Percentiles rank a stretch among this genome's conserved stretches.
phyloP scores from a whole-genome alignment of 2,888 invertebrate genomes.

The Hemistola chrysoprasaria region DNA sequence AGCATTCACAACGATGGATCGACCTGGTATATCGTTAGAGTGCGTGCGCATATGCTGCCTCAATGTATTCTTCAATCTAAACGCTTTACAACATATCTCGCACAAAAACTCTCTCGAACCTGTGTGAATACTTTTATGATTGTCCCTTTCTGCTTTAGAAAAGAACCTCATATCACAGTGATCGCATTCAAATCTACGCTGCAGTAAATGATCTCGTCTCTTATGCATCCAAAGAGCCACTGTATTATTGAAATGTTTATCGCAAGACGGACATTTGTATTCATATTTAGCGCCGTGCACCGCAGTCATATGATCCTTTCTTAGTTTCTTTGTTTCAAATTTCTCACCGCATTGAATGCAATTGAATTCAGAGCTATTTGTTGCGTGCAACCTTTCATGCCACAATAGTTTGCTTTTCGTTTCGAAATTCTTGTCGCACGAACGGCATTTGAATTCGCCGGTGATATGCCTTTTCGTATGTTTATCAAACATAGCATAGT shows the following conservation, averaged over 20 bases:
- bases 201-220: conserved; percentile 37
- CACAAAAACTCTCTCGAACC: conserved; percentile 61
- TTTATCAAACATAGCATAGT: conserved; percentile 31
- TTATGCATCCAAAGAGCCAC: conserved; percentile 35
- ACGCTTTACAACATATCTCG: conserved; percentile 50
- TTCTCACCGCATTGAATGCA: conserved; percentile 23
- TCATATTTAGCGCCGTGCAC: conserved; percentile 42
- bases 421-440: conserved; percentile 63
- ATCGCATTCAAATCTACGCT: conserved; percentile 30
- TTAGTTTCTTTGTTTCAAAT: conserved; percentile 40
- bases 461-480: conserved; percentile 48
- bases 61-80: conserved; percentile 46
- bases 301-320: conserved; percentile 42
- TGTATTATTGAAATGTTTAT: conserved; percentile 36
- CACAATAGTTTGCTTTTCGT: conserved; percentile 55
- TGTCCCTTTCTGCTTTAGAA: conserved; percentile 42
- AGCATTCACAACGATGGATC: no score
- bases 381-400: conserved; percentile 54
- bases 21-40: conserved; percentile 28
- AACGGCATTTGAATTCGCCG: conserved; percentile 37
- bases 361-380: conserved; percentile 13
- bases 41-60: conserved; percentile 55
- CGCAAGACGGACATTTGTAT: conserved; percentile 47
- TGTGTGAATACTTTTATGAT: conserved; percentile 62
- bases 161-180: conserved; percentile 35